Percentiles rank a stretch among this genome's conserved stretches.
Conservation (phyloP, 2,888 invertebrate genomes). For the Euclidia mi region DNA sequence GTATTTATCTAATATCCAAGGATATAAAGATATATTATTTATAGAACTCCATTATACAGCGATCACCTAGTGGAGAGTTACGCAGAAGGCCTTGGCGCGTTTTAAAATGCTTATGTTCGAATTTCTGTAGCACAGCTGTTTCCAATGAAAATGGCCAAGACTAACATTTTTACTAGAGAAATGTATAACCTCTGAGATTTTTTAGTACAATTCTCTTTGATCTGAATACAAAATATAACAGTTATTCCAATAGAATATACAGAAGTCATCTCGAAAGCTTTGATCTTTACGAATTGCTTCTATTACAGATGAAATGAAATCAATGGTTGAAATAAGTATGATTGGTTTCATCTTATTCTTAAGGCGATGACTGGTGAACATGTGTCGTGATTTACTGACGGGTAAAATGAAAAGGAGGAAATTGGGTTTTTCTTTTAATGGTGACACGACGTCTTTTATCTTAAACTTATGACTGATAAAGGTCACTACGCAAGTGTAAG, state of each 20-base stretch:
- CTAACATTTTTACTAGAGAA: background rate
- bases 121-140: too few relatives aligned
- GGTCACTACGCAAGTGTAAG: too few relatives aligned
- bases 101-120: too few relatives aligned
- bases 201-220: conserved; percentile 15
- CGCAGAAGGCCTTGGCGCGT: too few relatives aligned
- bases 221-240: conserved; percentile 5
- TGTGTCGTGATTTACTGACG: background rate
- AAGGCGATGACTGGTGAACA: background rate
- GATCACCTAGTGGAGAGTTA: too few relatives aligned
- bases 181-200: background rate
- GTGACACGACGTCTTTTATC: too few relatives aligned
- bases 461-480: too few relatives aligned
- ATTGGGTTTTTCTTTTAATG: too few relatives aligned
- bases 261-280: conserved; percentile 14
- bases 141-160: too few relatives aligned
- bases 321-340: conserved; percentile 21
- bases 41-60: too few relatives aligned
- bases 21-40: too few relatives aligned
- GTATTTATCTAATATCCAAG: too few relatives aligned
- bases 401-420: background rate
- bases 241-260: conserved; percentile 9
- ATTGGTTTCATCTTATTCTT: conserved; percentile 11
- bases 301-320: conserved; percentile 17
- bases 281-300: conserved; percentile 39